Base-by-base conservation (phyloP, 2,797 vertebrate genomes). In the Mionectes olivaceus region DNA sequence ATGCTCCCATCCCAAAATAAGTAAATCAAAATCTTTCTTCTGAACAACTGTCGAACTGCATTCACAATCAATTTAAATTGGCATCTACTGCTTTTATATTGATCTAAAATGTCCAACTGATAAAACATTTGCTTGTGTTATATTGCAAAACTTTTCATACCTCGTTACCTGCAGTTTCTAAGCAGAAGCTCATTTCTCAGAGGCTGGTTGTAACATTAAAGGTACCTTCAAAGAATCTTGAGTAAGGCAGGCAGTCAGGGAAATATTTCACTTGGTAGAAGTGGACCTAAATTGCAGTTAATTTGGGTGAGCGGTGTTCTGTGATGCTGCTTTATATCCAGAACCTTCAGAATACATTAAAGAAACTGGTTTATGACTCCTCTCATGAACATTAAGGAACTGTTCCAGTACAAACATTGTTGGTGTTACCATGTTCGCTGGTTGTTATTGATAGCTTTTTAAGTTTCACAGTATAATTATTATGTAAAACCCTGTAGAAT, bases 21-120 rank as follows among this genome's bases (percentile, higher is more conserved):
- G n/a, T 79, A 92, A 89, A 80, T 96, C 19, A 83, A 89, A 89
- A 49, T 78, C 41, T 87, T 52, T 67, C 33, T 78, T 52, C 65
- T 52, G 43, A 71, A 12, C 46, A 75, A 68, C 35, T 8, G 19
- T 16, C 69, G 84, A 91, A 71, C 22, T 64, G 30, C 39, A 47
- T 89, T 87, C 61, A 53, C 56, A 86, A 57, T 44, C 41, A 11
- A 3, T 50, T 61, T 39, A 50, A 85, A 82, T 9, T 71, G 77
- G 37, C 52, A 79, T 87, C 43, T 81, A 1, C 55, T 93, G 59
- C 70, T 39, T 89, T 85, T 25, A 17, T 64, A 78, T 50, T 61
- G 46, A 81, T 83, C 53, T 80, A 17, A 74, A 52, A 43, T 87
- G 25, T 35, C 39, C 9, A 24, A 78, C 13, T 77, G 61, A 65